Percentiles rank a stretch among this genome's conserved stretches.
Evolutionary conservation across 2,113 vertebrate genomes (phyloP).

Genomic region (Marmota monax): DNA sequence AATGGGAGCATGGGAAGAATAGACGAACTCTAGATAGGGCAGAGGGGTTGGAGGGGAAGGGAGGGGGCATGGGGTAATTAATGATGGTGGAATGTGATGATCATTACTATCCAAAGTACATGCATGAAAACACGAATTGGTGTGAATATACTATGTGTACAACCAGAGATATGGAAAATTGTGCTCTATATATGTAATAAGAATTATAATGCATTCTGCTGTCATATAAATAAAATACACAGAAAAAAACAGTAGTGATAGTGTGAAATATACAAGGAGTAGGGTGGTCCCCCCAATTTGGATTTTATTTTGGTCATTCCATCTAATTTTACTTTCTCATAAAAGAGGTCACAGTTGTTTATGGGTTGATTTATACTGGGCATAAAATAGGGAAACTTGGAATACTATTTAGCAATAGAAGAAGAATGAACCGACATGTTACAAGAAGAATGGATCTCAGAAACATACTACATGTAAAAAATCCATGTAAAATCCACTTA

Average conservation of each 20-base stretch:
- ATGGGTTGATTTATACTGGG: not conserved
- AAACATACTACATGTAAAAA: slow-evolving; percentile 30
- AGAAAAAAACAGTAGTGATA: not conserved
- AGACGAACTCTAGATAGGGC: too few relatives aligned
- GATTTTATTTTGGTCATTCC: not conserved
- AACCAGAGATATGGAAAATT: too few relatives aligned
- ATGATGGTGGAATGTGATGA: too few relatives aligned
- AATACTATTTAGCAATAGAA: slow-evolving; percentile 2
- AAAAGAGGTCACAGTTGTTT: not conserved
- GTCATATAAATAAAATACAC: too few relatives aligned
- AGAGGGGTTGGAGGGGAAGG: too few relatives aligned
- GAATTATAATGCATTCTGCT: too few relatives aligned
- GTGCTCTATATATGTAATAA: too few relatives aligned
- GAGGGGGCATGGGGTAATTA: too few relatives aligned
- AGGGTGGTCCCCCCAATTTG: not conserved
- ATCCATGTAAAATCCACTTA: not conserved
- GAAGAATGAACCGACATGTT: slow-evolving; percentile 24
- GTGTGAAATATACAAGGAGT: not conserved
- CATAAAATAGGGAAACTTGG: slow-evolving; percentile 31
- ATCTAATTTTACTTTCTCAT: not conserved
- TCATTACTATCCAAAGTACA: too few relatives aligned
- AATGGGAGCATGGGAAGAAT: too few relatives aligned
- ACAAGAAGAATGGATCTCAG: not conserved
- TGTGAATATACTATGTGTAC: too few relatives aligned
- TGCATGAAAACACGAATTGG: too few relatives aligned